Base-by-base conservation (phyloP, 2,113 vertebrate species). In the Lichenostomus cassidix region DNA sequence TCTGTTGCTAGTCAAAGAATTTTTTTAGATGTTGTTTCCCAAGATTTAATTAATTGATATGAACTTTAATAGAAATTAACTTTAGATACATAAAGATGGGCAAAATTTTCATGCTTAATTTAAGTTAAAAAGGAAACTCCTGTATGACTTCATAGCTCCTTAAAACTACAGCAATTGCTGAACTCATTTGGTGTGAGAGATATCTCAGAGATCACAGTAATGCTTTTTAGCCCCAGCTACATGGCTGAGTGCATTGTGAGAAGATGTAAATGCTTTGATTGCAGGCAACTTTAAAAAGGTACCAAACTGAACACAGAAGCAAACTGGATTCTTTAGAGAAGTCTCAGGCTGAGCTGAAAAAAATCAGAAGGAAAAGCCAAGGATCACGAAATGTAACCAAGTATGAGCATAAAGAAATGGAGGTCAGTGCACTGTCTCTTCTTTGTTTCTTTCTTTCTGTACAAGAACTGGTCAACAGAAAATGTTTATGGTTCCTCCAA, bases 201-300 rank as follows among this genome's bases (percentile, higher is more conserved):
- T 10, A 52, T 20, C 42, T 39, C 21, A 5, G 10, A 22, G 25
- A 14, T 46, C 12, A 29, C n/a, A 35, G 19, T 2, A 35, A n/a
- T 17, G 6, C 10, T 33, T 52, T 27, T 35, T 15, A 69, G 12
- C 35, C 44, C 9, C 69, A 46, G 79, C 46, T 42, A 10, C 12
- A 1, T 8, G 60, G 58, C 87, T 42, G 77, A 60, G 24, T 50
- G 41, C 47, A 29, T 35, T 22, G 10, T 16, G 62, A 79, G 35
- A 39, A 46, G 41, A 44, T 86, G 65, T 27, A 29, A 64, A 78
- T 37, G 13, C 64, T 97, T 90, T 89, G 70, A 25, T 96, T 95
- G 27, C 94, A 99, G 99, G 99, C 99, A 74, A 99, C 99, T 44
- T 98, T 99, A 50, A 99, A 99, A 96, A 98, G 98, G 87, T 99